These are phyloP conservation scores for Scomber colias DNA, from an alignment of 2,113 vertebrate species.

Conservation along the genomic window DNA sequence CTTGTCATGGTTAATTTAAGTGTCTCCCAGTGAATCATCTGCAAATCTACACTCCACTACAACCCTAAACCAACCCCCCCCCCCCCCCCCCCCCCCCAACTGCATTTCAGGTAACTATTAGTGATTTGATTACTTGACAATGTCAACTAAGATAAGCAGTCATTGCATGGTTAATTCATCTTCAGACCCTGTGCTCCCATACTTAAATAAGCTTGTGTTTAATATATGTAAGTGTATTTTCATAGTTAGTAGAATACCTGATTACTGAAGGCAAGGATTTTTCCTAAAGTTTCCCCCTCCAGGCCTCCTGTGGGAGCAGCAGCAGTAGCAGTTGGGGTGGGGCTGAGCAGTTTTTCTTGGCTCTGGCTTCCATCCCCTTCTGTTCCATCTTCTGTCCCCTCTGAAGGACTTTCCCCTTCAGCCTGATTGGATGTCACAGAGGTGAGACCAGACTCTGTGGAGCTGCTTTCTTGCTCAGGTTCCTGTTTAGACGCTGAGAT, in stretches of 20 bases:
- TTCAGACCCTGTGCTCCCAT: too few relatives aligned
- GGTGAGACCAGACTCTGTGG: background rate
- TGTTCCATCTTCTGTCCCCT: background rate
- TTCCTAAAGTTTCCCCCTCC: conserved; percentile 80
- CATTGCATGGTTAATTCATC: too few relatives aligned
- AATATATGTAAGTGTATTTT: background rate
- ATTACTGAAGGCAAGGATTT: conserved; percentile 91
- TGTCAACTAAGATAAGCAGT: too few relatives aligned
- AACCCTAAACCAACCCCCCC: too few relatives aligned
- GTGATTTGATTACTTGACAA: too few relatives aligned
- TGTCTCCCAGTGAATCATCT: too few relatives aligned
- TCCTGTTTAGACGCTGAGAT: conserved; percentile 13
- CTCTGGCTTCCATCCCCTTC: conserved; percentile 61
- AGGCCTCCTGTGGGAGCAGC: conserved; percentile 48
- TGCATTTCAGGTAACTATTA: too few relatives aligned
- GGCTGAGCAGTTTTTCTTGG: conserved; percentile 57
- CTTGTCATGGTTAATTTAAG: too few relatives aligned
- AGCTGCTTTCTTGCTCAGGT: conserved; percentile 28
- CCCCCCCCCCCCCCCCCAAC: too few relatives aligned
- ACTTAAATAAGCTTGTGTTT: background rate
- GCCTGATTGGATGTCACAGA: conserved; percentile 46
- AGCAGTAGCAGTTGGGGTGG: conserved; percentile 61
- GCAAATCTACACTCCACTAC: background rate
- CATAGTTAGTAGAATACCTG: conserved; percentile 69
- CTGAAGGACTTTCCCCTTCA: conserved; percentile 23